phyloP scores from a whole-genome alignment of 2,113 vertebrate genomes.

The human region DNA sequence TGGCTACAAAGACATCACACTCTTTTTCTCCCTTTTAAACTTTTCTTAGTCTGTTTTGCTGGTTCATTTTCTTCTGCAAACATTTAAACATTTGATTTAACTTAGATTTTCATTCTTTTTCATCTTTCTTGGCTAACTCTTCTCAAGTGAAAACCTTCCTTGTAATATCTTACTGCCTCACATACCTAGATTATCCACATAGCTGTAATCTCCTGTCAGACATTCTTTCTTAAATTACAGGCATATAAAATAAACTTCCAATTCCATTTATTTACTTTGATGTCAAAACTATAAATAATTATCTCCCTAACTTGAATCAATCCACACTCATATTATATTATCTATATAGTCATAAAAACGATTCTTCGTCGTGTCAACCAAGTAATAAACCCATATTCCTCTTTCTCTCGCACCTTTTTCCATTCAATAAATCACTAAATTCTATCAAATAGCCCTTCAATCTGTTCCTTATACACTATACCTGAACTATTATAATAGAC shows the following conservation, averaged over 20 bases:
- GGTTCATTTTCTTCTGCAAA: background rate
- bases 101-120: background rate
- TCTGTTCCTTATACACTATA: background rate
- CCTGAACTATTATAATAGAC: background rate
- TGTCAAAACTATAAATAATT: conserved; percentile 13
- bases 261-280: background rate
- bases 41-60: background rate
- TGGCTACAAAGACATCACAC: background rate
- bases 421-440: background rate
- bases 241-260: background rate
- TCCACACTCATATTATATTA: background rate
- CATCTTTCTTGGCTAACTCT: background rate
- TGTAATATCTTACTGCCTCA: background rate
- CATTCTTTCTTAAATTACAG: conserved; percentile 2
- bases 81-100: background rate
- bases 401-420: background rate
- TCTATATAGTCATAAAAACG: background rate
- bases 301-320: background rate
- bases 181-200: background rate
- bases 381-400: background rate
- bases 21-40: background rate
- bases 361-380: background rate
- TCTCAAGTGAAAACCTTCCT: background rate
- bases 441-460: background rate
- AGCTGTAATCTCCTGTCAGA: background rate